Conservation (phyloP, 1,140 invertebrate genomes). For the Calosoma granatense region DNA sequence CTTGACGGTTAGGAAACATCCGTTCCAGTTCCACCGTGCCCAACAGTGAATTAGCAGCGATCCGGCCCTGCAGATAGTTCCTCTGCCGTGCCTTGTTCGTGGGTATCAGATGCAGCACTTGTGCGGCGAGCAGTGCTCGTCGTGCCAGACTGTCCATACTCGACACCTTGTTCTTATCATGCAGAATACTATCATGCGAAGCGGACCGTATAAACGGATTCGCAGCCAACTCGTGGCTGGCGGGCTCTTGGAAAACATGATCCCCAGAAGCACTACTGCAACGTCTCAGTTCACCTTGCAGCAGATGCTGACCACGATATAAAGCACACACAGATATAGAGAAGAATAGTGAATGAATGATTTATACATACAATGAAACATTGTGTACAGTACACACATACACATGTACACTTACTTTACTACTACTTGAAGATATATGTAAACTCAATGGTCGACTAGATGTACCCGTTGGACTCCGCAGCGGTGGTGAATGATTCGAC, state of each 20-base stretch:
- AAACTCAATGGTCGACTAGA: neutral
- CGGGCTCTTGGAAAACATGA: neutral
- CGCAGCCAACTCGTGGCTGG: neutral
- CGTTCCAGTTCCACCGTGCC: conserved; percentile 74
- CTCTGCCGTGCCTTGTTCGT: conserved; percentile 67
- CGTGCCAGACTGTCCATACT: conserved; percentile 61
- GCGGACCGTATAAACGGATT: neutral
- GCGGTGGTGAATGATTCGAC: neutral
- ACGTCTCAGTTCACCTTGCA: neutral
- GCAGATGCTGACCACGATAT: neutral
- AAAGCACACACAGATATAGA: neutral
- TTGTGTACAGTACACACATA: neutral
- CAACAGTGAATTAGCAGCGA: conserved; percentile 67
- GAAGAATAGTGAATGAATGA: neutral
- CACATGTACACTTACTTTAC: neutral
- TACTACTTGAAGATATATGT: neutral
- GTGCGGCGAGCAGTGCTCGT: conserved; percentile 62
- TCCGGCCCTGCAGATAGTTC: conserved; percentile 67
- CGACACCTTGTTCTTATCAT: neutral
- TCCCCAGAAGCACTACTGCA: neutral
- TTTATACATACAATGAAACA: neutral
- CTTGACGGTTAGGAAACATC: conserved; percentile 72
- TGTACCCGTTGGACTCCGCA: neutral
- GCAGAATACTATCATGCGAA: conserved; percentile 1
- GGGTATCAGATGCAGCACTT: conserved; percentile 68